These are phyloP conservation scores for Lypha dubia DNA, from an alignment of 2,888 invertebrate genomes.

Conservation along the genomic window DNA sequence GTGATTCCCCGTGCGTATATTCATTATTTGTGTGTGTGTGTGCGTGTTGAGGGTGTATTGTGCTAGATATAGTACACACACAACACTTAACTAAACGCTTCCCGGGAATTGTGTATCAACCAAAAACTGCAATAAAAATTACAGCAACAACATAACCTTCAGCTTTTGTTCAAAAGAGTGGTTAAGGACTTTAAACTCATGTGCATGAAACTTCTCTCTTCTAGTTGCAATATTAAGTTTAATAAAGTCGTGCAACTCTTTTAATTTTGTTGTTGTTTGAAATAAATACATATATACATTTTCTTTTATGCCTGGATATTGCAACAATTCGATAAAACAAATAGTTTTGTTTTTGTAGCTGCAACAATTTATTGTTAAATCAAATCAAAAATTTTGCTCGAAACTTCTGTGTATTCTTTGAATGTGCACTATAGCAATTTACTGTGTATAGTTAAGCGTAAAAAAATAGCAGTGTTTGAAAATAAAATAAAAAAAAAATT, in stretches of 20 bases:
- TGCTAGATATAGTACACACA: conserved; percentile 45
- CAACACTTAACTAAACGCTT: conserved; percentile 60
- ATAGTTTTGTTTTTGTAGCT: conserved; percentile 21
- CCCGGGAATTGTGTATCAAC: conserved; percentile 66
- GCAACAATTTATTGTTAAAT: conserved; percentile 50
- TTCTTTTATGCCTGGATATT: background rate
- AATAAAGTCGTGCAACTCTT: conserved; percentile 34
- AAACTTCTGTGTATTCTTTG: background rate
- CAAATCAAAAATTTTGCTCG: conserved; percentile 39
- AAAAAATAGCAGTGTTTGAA: background rate
- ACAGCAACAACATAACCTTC: conserved; percentile 28
- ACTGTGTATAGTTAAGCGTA: background rate
- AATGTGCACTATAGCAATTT: background rate
- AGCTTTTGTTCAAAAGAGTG: conserved; percentile 50
- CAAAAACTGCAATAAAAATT: conserved; percentile 20
- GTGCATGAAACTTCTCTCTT: conserved; percentile 29
- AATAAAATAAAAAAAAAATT: too few relatives aligned
- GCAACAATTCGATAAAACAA: conserved; percentile 15
- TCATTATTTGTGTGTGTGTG: background rate
- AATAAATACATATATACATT: conserved; percentile 7
- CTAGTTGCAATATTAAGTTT: conserved; percentile 12
- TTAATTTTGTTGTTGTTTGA: conserved; percentile 4
- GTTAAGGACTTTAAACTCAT: conserved; percentile 51
- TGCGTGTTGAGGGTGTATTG: conserved; percentile 13
- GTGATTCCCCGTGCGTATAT: conserved; percentile 25